Evolutionary conservation across 2,888 invertebrate species (phyloP).

Genomic region (Diogma glabrata): DNA sequence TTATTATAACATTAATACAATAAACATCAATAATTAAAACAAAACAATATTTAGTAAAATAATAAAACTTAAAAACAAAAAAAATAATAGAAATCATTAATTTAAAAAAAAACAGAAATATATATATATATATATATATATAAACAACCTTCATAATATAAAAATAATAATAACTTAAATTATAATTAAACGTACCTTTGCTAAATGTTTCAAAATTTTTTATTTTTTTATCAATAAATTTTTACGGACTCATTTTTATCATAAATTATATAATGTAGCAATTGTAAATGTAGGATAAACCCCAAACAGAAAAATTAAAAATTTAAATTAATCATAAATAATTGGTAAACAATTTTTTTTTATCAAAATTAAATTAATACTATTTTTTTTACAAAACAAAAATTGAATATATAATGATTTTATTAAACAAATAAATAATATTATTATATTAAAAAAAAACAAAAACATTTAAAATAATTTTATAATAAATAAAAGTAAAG

Average conservation of each 20-base stretch:
- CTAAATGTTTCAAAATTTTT: slow-evolving; percentile 8
- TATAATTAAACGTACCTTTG: slow-evolving; percentile 9
- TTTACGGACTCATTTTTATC: slow-evolving; percentile 8
- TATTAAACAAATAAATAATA: slow-evolving; percentile 1
- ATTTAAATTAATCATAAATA: not conserved
- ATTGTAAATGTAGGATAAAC: not conserved
- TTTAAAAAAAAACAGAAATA: slow-evolving; percentile 1
- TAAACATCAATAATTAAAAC: not conserved
- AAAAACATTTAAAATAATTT: not conserved
- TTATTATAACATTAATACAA: slow-evolving; percentile 2
- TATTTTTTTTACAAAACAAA: slow-evolving; percentile 1
- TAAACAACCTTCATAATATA: not conserved
- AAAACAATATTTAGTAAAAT: not conserved
- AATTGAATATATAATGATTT: slow-evolving; percentile 6
- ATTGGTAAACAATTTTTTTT: not conserved
- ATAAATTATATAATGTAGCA: not conserved
- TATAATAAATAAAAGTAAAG: too few species aligned
- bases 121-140: slow-evolving; percentile 3
- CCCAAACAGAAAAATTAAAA: slow-evolving; percentile 5
- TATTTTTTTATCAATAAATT: slow-evolving; percentile 9
- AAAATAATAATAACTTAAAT: slow-evolving; percentile 4
- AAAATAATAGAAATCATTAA: slow-evolving; percentile 7
- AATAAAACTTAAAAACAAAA: slow-evolving; percentile 1
- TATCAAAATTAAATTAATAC: too few species aligned
- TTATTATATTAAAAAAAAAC: slow-evolving; percentile 3